Percentiles rank a stretch among this genome's conserved stretches.
Evolutionary conservation across 1,140 invertebrate species (phyloP).

Genomic region (Atta texana): DNA sequence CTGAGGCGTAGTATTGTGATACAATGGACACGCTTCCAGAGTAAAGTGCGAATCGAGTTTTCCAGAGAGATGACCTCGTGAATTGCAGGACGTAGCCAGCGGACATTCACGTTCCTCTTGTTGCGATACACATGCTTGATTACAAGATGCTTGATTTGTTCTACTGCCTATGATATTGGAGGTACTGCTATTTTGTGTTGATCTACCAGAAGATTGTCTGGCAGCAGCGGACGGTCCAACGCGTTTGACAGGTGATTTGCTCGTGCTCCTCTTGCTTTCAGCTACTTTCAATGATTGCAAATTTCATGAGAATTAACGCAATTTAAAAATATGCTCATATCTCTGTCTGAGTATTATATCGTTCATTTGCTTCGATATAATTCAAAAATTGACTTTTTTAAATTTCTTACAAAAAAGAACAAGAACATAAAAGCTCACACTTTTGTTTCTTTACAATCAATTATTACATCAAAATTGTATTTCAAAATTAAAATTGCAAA

Average conservation of each 20-base stretch:
- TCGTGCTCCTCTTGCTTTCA: constrained; percentile 86
- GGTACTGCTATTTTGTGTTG: constrained; percentile 77
- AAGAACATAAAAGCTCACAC: too few relatives aligned
- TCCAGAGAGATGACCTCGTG: constrained; percentile 95
- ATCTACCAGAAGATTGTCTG: constrained; percentile 77
- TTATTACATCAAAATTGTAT: too few relatives aligned
- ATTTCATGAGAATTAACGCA: constrained; percentile 69
- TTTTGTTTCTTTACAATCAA: too few relatives aligned
- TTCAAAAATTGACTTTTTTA: too few relatives aligned
- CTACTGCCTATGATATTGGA: constrained; percentile 66
- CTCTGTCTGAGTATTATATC: constrained; percentile 73
- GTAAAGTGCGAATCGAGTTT: constrained; percentile 94
- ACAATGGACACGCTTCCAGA: constrained; percentile 94
- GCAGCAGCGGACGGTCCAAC: constrained; percentile 80
- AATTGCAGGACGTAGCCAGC: constrained; percentile 94
- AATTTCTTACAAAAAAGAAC: too few relatives aligned
- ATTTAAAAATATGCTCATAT: constrained; percentile 74
- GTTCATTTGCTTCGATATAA: too few relatives aligned
- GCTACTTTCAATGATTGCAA: constrained; percentile 73
- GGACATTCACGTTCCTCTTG: constrained; percentile 92
- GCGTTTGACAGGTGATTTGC: constrained; percentile 89
- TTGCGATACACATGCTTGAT: constrained; percentile 83
- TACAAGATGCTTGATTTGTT: constrained; percentile 78
- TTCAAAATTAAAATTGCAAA: too few relatives aligned
- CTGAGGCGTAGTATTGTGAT: constrained; percentile 94